A percentile compares a stretch with the other conserved stretches of the same genome.
phyloP scores from a whole-genome alignment of 2,888 invertebrate genomes.

The Empis stercorea region DNA sequence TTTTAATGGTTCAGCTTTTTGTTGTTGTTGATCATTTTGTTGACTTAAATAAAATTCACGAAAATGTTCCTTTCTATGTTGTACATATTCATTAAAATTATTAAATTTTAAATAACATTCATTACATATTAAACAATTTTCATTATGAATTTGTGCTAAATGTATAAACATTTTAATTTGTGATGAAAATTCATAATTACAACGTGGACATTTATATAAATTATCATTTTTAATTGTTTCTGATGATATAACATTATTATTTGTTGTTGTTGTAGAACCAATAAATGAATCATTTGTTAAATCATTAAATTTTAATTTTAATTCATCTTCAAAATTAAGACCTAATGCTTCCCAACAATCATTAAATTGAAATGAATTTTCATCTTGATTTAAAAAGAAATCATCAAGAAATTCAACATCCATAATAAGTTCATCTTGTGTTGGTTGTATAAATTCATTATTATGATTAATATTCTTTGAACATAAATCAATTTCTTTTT shows the following conservation, averaged over 20 bases:
- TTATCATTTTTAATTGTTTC: background rate
- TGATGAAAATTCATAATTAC: constrained; percentile 14
- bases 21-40: background rate
- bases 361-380: constrained; percentile 19
- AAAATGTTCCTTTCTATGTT: constrained; percentile 10
- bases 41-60: background rate
- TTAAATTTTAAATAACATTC: constrained; percentile 14
- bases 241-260: background rate
- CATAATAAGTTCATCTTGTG: constrained; percentile 13
- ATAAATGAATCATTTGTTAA: background rate
- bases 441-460: constrained; percentile 11
- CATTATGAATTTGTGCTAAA: constrained; percentile 15
- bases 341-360: constrained; percentile 20
- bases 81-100: constrained; percentile 7
- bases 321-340: constrained; percentile 17
- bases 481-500: constrained; percentile 7
- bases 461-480: constrained; percentile 6
- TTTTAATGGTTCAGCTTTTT: background rate
- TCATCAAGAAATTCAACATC: constrained; percentile 22
- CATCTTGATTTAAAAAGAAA: constrained; percentile 17
- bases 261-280: background rate
- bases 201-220: constrained; percentile 18
- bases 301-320: constrained; percentile 5
- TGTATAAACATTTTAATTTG: constrained; percentile 15
- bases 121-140: constrained; percentile 11